Evolutionary conservation across 2,113 vertebrate genomes (phyloP).

Genomic region (Cricetomys ansorgei): DNA sequence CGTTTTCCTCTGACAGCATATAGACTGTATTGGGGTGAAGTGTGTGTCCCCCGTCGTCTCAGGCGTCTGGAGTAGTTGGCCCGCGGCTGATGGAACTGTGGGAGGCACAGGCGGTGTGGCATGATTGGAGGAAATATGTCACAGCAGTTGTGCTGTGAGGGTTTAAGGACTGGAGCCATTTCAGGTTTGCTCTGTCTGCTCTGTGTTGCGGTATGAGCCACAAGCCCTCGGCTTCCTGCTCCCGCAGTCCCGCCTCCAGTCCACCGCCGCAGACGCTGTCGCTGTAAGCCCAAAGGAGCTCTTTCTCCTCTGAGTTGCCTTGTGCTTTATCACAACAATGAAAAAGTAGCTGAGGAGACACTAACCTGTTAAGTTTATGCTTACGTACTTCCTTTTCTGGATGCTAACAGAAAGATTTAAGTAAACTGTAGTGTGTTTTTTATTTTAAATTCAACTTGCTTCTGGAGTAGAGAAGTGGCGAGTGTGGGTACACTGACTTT

Average conservation of each 20-base stretch:
- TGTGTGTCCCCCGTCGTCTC: not conserved
- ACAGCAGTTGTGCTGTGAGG: not conserved
- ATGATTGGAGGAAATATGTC: not conserved
- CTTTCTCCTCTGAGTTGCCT: not conserved
- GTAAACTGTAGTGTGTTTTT: not conserved
- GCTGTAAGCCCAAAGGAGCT: not conserved
- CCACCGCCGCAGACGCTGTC: not conserved
- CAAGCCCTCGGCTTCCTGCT: not conserved
- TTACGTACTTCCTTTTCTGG: not conserved
- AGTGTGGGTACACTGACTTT: not conserved
- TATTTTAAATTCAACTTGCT: not conserved
- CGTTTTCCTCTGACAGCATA: not conserved
- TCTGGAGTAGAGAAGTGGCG: not conserved
- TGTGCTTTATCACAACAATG: not conserved
- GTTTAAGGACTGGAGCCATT: not conserved
- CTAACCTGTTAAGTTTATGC: not conserved
- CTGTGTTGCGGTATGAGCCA: too few species aligned
- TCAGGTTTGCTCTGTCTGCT: not conserved
- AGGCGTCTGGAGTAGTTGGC: not conserved
- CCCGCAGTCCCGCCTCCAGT: fast-evolving
- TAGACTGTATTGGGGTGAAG: not conserved
- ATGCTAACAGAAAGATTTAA: not conserved
- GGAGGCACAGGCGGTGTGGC: not conserved
- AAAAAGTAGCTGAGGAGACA: not conserved
- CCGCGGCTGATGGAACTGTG: too few species aligned